phyloP scores from a whole-genome alignment of 2,113 vertebrate species.

The Larimichthys polyactis region DNA sequence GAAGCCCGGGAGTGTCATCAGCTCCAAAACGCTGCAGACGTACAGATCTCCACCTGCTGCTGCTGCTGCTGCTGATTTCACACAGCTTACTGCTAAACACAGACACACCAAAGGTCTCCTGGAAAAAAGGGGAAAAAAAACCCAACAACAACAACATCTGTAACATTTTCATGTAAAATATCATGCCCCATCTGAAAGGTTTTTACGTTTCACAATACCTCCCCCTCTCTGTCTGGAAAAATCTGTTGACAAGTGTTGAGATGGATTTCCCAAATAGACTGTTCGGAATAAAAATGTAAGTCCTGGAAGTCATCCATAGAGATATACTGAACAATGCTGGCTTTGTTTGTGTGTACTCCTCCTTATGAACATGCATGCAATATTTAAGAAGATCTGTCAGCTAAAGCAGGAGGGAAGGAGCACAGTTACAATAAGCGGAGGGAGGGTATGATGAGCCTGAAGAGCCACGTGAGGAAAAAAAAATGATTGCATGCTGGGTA shows the following conservation, averaged over 20 bases:
- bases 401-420: not conserved
- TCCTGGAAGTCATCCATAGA: not conserved
- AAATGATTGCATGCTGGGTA: slow-evolving; percentile 1
- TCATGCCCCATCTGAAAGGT: not conserved
- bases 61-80: slow-evolving; percentile 63
- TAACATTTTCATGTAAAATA: not conserved
- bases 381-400: not conserved
- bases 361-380: not conserved
- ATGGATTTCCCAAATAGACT: not conserved
- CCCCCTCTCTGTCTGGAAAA: not conserved
- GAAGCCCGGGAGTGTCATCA: slow-evolving; percentile 62
- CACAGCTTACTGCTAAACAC: slow-evolving; percentile 33
- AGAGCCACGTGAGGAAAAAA: slow-evolving; percentile 4
- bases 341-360: not conserved
- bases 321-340: slow-evolving; percentile 4
- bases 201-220: not conserved
- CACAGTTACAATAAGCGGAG: not conserved
- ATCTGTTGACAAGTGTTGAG: not conserved
- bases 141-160: not conserved
- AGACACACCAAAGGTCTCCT: slow-evolving; percentile 13
- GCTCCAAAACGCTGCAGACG: slow-evolving; percentile 60
- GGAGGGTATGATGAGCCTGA: slow-evolving; percentile 4
- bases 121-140: not conserved
- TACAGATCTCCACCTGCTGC: slow-evolving; percentile 72
- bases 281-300: not conserved